These are phyloP conservation scores for Branchinecta lynchi DNA, from an alignment of 1,140 invertebrate species.

Conservation along the genomic window DNA sequence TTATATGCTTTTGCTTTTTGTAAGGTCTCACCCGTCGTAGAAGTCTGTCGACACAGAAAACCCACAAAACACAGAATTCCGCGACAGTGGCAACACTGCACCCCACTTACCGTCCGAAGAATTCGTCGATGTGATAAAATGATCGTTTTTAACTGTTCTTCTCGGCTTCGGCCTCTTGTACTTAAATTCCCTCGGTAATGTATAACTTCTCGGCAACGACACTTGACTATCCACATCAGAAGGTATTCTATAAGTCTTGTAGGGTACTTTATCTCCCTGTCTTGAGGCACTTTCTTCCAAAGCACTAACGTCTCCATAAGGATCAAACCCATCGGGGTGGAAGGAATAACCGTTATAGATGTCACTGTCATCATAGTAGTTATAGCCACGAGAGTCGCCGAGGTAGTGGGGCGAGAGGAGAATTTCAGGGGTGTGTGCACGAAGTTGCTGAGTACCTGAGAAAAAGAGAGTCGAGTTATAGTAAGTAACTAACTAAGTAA, in stretches of 20 bases:
- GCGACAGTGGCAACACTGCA: background rate
- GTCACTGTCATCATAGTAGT: constrained; percentile 28
- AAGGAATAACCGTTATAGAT: constrained; percentile 27
- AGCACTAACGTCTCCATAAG: constrained; percentile 1
- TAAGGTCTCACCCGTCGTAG: too few relatives aligned
- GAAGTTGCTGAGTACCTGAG: constrained; percentile 27
- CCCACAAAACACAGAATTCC: background rate
- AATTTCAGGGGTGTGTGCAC: constrained; percentile 55
- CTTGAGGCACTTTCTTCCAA: constrained; percentile 17
- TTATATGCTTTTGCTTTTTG: background rate
- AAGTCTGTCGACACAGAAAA: too few relatives aligned
- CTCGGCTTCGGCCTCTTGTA: constrained; percentile 43
- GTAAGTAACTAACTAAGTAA: background rate
- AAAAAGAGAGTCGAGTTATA: background rate
- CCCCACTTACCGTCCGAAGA: constrained; percentile 53
- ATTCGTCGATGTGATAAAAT: constrained; percentile 58
- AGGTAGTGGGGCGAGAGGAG: constrained; percentile 54
- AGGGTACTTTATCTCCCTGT: constrained; percentile 31
- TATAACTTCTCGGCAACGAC: constrained; percentile 62
- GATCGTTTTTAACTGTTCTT: constrained; percentile 40
- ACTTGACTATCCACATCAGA: constrained; percentile 59
- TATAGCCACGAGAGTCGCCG: constrained; percentile 31
- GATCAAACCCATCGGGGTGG: constrained; percentile 20
- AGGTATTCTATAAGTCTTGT: constrained; percentile 40
- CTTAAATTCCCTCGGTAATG: constrained; percentile 63